Percentiles rank a stretch among this genome's conserved stretches.
These are phyloP conservation scores for Diarsia mendica DNA, from an alignment of 2,888 invertebrate genomes.

Conservation along the genomic window DNA sequence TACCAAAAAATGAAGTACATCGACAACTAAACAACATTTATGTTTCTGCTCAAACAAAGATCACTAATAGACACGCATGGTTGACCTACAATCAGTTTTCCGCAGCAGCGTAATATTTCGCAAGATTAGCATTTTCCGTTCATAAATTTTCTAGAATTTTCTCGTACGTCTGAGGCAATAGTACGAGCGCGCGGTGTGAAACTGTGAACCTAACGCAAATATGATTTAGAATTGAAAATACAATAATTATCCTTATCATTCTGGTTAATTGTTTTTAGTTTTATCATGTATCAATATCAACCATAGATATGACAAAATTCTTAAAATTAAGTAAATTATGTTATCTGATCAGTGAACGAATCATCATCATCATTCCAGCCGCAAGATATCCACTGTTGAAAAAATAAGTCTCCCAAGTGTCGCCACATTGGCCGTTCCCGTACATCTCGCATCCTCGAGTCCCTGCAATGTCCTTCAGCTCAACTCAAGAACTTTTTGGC, in stretches of 20 bases:
- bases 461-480: no score
- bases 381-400: no score
- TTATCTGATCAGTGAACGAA: no score
- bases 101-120: no score
- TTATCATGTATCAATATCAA: background rate
- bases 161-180: slow-evolving; percentile 33
- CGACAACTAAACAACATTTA: background rate
- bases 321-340: background rate
- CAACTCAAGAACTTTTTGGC: no score
- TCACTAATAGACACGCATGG: background rate
- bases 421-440: no score
- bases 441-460: no score
- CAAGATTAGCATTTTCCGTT: slow-evolving; percentile 39
- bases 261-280: background rate
- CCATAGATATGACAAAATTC: background rate
- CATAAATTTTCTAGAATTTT: slow-evolving; percentile 40
- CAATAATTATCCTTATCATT: background rate
- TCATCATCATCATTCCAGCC: no score
- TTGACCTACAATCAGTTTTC: slow-evolving; percentile 12
- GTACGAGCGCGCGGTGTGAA: background rate
- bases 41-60: slow-evolving; percentile 12
- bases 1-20: background rate
- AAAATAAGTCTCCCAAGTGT: no score
- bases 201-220: background rate
- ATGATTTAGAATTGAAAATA: background rate